A percentile compares a stretch with the other conserved stretches of the same genome.
phyloP scores from a whole-genome alignment of 2,888 invertebrate species.

The Drosophila planitibia region DNA sequence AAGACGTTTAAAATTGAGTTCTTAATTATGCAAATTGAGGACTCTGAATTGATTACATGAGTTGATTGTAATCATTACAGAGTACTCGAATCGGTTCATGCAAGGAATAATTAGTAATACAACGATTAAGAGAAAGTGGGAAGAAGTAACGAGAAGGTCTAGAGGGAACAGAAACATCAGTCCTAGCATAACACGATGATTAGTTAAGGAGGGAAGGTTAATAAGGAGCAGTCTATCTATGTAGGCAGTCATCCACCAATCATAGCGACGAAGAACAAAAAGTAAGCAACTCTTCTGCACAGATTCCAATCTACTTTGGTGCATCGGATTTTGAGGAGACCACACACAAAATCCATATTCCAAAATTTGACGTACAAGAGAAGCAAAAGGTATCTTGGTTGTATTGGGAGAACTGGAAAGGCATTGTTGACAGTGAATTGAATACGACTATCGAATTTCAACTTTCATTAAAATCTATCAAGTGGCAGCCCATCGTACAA shows the following conservation, averaged over 20 bases:
- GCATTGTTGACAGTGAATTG: background rate
- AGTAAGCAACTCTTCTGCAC: background rate
- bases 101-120: background rate
- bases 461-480: background rate
- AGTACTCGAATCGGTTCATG: background rate
- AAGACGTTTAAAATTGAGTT: background rate
- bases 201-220: fast-evolving
- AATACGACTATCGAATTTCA: background rate
- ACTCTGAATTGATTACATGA: background rate
- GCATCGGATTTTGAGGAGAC: background rate
- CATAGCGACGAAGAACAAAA: no score
- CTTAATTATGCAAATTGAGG: background rate
- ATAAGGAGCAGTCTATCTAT: background rate
- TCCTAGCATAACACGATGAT: fast-evolving
- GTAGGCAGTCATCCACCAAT: background rate
- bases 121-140: background rate
- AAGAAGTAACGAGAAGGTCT: no score
- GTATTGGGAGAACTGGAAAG: background rate
- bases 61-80: background rate
- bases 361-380: background rate
- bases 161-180: background rate
- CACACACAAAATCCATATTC: background rate
- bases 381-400: background rate
- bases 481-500: background rate
- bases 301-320: background rate